Percentiles rank a stretch among this genome's conserved stretches.
These are phyloP conservation scores for Hylaeus volcanicus DNA, from an alignment of 1,140 invertebrate genomes.

Conservation along the genomic window DNA sequence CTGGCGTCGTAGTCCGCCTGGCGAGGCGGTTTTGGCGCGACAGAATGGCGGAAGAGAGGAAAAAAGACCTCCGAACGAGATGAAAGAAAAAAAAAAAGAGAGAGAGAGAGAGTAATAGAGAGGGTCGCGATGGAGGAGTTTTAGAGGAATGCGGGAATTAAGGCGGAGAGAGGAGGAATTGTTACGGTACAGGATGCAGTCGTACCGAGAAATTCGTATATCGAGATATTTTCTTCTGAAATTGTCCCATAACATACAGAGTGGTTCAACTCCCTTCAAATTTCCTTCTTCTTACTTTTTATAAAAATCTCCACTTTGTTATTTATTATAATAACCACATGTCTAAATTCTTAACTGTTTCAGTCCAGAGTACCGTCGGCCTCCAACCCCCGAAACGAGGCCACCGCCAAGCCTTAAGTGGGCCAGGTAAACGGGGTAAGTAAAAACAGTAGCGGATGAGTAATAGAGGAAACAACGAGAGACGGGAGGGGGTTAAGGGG, in stretches of 20 bases:
- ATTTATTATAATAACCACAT: no score
- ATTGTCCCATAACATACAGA: no score
- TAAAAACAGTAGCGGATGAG: conserved; percentile 29
- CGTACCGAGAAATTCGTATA: no score
- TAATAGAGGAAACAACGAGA: conserved; percentile 30
- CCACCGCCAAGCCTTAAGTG: neutral
- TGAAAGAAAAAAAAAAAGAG: neutral
- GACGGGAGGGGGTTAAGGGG: neutral
- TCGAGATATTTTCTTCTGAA: no score
- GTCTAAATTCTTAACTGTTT: no score
- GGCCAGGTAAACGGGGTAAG: neutral
- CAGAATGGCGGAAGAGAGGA: neutral
- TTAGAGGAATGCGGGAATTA: neutral
- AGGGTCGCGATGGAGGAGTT: neutral
- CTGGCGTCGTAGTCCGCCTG: neutral
- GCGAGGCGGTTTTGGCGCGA: neutral
- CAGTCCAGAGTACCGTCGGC: no score
- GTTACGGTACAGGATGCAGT: no score
- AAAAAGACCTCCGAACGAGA: neutral
- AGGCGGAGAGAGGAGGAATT: no score
- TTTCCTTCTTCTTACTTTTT: no score
- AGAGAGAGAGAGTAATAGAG: neutral
- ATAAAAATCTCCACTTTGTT: no score
- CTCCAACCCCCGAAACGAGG: neutral
- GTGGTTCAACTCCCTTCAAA: no score